These are phyloP conservation scores for Bergia sp. DNA, from an alignment of 92 coral and sea anemone species.

Conservation along the genomic window DNA sequence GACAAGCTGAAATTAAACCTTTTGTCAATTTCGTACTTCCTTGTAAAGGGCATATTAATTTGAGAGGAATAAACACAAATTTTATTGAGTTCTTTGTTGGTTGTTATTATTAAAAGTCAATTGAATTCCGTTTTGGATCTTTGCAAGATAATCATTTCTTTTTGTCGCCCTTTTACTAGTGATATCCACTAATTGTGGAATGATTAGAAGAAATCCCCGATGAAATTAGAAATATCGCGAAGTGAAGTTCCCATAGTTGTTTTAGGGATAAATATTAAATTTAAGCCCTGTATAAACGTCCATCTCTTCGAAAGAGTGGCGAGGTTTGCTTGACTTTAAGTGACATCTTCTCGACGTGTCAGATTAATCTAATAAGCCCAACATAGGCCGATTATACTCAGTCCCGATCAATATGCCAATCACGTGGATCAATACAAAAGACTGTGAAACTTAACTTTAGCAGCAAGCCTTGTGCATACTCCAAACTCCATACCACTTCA, in stretches of 20 bases:
- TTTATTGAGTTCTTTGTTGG: conserved; percentile 53
- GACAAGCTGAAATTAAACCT: conserved; percentile 50
- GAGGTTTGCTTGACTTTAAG: background rate
- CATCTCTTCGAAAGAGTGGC: background rate
- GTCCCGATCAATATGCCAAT: conserved; percentile 41
- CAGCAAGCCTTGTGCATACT: background rate
- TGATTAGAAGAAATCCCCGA: conserved; percentile 1
- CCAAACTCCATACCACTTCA: conserved; percentile 11
- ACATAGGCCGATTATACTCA: conserved; percentile 23
- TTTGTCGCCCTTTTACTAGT: conserved; percentile 38
- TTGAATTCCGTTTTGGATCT: conserved; percentile 54
- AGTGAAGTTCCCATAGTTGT: background rate
- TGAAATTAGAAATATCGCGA: background rate
- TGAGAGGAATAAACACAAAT: conserved; percentile 42
- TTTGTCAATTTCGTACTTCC: conserved; percentile 48
- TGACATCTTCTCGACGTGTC: conserved; percentile 37
- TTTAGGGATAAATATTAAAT: background rate
- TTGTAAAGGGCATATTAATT: conserved; percentile 48
- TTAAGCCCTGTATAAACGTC: background rate
- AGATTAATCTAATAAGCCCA: conserved; percentile 43
- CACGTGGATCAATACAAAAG: conserved; percentile 20
- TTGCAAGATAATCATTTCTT: conserved; percentile 44
- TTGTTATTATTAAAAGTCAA: conserved; percentile 49
- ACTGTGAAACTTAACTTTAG: conserved; percentile 11
- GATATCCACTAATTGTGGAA: conserved; percentile 41